A percentile compares a stretch with the other conserved stretches of the same genome.
Conservation (phyloP, 2,888 invertebrate species). For the Argyresthia goedartella region DNA sequence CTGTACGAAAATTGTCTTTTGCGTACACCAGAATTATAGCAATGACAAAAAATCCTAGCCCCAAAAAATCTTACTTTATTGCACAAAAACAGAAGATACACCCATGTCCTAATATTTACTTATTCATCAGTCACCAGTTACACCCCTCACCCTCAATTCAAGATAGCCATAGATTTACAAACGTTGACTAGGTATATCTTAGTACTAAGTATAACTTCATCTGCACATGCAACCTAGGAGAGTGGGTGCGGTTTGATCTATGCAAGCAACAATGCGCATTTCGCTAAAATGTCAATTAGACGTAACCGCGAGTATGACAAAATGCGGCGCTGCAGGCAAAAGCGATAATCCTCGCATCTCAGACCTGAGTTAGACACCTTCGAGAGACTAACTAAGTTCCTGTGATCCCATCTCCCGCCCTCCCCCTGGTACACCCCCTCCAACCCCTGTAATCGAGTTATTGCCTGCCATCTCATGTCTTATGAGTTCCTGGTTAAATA, state of each 20-base stretch:
- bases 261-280: not conserved
- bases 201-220: too few species aligned
- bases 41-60: too few species aligned
- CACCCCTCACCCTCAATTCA: too few species aligned
- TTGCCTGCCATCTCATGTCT: slow-evolving; percentile 57
- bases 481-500: slow-evolving; percentile 22
- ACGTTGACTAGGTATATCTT: too few species aligned
- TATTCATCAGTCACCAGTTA: too few species aligned
- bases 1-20: too few species aligned
- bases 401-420: slow-evolving; percentile 29
- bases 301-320: slow-evolving; percentile 21
- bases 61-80: too few species aligned
- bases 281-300: slow-evolving; percentile 1
- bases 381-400: slow-evolving; percentile 66
- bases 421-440: slow-evolving; percentile 13
- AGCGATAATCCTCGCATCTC: slow-evolving; percentile 40
- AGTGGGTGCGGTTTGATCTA: not conserved
- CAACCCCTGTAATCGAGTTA: slow-evolving; percentile 52
- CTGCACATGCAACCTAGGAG: not conserved
- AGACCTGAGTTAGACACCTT: slow-evolving; percentile 44
- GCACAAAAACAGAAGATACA: too few species aligned
- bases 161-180: too few species aligned
- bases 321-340: slow-evolving; percentile 47
- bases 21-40: too few species aligned
- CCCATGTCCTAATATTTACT: too few species aligned